Evolutionary conservation across 2,888 invertebrate species (phyloP).

Genomic region (Gymnoscelis rufifasciata): DNA sequence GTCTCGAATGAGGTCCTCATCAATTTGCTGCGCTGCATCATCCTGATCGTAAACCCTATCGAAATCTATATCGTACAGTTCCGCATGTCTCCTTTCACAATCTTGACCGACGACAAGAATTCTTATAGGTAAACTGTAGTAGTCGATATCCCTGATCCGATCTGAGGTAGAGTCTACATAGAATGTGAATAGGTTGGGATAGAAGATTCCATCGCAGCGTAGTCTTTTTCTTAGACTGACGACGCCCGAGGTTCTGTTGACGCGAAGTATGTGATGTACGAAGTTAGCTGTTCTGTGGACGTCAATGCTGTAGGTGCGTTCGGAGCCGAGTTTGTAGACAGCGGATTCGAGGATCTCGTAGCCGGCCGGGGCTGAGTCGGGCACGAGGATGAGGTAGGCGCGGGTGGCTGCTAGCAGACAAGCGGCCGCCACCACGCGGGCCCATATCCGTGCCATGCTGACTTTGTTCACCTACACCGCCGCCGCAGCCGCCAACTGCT

Average conservation of each 20-base stretch:
- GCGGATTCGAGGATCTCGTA: slow-evolving; percentile 87
- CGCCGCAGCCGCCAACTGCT: slow-evolving; percentile 56
- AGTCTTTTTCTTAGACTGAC: slow-evolving; percentile 85
- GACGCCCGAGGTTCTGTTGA: slow-evolving; percentile 86
- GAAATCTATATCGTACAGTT: slow-evolving; percentile 79
- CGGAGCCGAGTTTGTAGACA: slow-evolving; percentile 88
- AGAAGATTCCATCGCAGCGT: slow-evolving; percentile 88
- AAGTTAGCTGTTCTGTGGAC: slow-evolving; percentile 89
- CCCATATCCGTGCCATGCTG: slow-evolving; percentile 50
- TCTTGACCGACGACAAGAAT: slow-evolving; percentile 85
- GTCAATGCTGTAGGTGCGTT: slow-evolving; percentile 88
- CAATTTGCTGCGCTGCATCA: slow-evolving; percentile 65
- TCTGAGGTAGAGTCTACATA: slow-evolving; percentile 92
- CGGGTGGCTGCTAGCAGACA: slow-evolving; percentile 50
- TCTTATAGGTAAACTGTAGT: slow-evolving; percentile 88
- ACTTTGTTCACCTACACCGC: slow-evolving; percentile 62
- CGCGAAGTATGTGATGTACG: slow-evolving; percentile 86
- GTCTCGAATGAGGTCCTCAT: slow-evolving; percentile 63
- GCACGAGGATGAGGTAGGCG: slow-evolving; percentile 79
- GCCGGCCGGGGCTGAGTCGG: slow-evolving; percentile 81
- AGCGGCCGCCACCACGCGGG: slow-evolving; percentile 48
- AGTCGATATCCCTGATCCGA: slow-evolving; percentile 87
- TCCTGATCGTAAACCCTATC: slow-evolving; percentile 78
- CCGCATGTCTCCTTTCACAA: slow-evolving; percentile 82
- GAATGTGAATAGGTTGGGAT: slow-evolving; percentile 91